Conservation (phyloP, 2,888 invertebrate species). For the Flexamia atlantica region DNA sequence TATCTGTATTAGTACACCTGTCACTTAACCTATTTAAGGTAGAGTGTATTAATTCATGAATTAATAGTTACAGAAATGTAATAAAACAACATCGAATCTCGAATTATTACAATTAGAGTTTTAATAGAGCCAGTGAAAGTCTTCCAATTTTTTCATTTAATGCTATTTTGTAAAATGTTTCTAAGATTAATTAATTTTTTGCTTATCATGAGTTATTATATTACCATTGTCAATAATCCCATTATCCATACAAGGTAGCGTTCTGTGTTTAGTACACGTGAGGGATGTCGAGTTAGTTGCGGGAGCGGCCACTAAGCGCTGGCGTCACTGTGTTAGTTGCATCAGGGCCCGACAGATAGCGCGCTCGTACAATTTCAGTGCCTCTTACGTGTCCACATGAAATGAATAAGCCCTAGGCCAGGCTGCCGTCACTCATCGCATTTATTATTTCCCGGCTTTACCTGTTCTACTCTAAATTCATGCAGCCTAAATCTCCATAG, state of each 20-base stretch:
- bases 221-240: too few relatives aligned
- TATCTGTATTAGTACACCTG: too few relatives aligned
- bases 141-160: too few relatives aligned
- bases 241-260: neutral
- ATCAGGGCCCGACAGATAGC: neutral
- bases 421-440: constrained; percentile 49
- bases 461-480: constrained; percentile 55
- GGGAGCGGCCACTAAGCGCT: neutral
- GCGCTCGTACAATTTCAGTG: constrained; percentile 12
- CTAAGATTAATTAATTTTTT: too few relatives aligned
- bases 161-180: too few relatives aligned
- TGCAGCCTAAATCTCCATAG: constrained; percentile 48
- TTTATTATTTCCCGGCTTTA: constrained; percentile 59
- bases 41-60: too few relatives aligned
- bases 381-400: constrained; percentile 15
- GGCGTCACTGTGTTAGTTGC: constrained; percentile 2
- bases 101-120: too few relatives aligned
- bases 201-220: too few relatives aligned
- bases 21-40: too few relatives aligned
- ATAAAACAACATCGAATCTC: too few relatives aligned
- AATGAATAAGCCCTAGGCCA: constrained; percentile 4
- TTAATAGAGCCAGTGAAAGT: too few relatives aligned
- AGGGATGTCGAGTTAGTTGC: neutral
- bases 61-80: too few relatives aligned
- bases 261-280: neutral